Conservation (phyloP, 2,113 vertebrate species). For the Proterorhinus semilunaris region DNA sequence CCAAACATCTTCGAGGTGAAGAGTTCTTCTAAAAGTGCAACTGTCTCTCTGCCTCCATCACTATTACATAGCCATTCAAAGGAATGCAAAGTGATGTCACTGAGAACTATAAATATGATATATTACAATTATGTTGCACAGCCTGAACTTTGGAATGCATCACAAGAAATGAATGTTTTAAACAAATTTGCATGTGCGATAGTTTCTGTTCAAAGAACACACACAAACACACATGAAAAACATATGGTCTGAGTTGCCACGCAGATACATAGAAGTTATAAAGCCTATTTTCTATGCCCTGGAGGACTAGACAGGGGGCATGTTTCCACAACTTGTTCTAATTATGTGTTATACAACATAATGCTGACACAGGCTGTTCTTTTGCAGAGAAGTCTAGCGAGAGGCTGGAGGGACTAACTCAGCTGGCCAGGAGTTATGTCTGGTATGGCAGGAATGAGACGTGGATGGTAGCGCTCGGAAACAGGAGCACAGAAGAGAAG, state of each 20-base stretch:
- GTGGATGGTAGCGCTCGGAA: neutral
- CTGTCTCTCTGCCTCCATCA: too few species aligned
- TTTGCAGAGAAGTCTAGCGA: slow-evolving; percentile 29
- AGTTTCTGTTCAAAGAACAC: too few species aligned
- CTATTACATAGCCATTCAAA: too few species aligned
- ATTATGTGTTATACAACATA: slow-evolving; percentile 56
- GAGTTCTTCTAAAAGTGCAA: too few species aligned
- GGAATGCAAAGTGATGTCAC: too few species aligned
- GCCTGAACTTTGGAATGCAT: too few species aligned
- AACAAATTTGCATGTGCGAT: too few species aligned
- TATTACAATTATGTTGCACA: too few species aligned
- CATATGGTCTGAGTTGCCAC: neutral
- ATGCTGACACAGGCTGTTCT: slow-evolving; percentile 53
- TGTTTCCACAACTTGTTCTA: slow-evolving; percentile 56
- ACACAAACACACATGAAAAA: too few species aligned
- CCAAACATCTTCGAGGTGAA: too few species aligned
- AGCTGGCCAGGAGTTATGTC: slow-evolving; percentile 58
- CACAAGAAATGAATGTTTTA: too few species aligned
- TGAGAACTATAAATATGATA: too few species aligned
- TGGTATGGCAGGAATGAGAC: slow-evolving; percentile 57
- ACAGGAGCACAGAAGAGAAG: slow-evolving; percentile 13
- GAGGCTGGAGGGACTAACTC: slow-evolving; percentile 40
- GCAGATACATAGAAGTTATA: slow-evolving; percentile 7
- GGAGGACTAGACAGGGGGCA: slow-evolving; percentile 27
- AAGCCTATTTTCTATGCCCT: slow-evolving; percentile 10